phyloP scores from a whole-genome alignment of 1,140 invertebrate genomes.

The Notospermus geniculatus region DNA sequence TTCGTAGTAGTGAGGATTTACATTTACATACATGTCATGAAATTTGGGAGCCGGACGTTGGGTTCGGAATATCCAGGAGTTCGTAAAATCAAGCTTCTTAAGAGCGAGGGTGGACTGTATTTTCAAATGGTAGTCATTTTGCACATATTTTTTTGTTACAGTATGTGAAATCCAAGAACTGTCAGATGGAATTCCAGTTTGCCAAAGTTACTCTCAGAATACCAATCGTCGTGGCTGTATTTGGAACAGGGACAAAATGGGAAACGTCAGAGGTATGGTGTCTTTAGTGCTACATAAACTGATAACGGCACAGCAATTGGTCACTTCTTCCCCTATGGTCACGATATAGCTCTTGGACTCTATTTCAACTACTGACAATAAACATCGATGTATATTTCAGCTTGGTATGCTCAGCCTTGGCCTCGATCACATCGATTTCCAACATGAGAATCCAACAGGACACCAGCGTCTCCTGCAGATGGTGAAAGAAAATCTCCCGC shows the following conservation, averaged over 20 bases:
- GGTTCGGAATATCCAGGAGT: too few species aligned
- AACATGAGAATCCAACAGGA: constrained; percentile 36
- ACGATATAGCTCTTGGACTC: constrained; percentile 3
- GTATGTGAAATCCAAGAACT: constrained; percentile 25
- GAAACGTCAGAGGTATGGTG: constrained; percentile 41
- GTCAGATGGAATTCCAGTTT: constrained; percentile 52
- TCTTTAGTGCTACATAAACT: too few species aligned
- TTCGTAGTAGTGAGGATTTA: too few species aligned
- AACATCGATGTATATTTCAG: constrained; percentile 24
- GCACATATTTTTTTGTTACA: constrained; percentile 14
- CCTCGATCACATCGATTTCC: constrained; percentile 39
- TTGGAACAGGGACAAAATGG: constrained; percentile 49
- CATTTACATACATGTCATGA: too few species aligned
- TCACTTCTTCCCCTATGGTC: background rate
- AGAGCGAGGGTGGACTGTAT: too few species aligned
- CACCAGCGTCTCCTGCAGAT: constrained; percentile 25
- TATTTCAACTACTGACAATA: background rate
- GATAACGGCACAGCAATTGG: too few species aligned
- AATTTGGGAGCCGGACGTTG: too few species aligned
- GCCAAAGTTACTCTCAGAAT: constrained; percentile 38
- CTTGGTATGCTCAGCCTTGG: constrained; percentile 44
- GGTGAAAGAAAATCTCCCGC: constrained; percentile 27
- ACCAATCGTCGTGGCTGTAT: constrained; percentile 45
- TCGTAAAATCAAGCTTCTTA: too few species aligned
- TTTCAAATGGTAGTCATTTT: too few species aligned